A percentile compares a stretch with the other conserved stretches of the same genome.
Conservation (phyloP, 2,797 vertebrate species). For the Lepilemur septentrionalis region DNA sequence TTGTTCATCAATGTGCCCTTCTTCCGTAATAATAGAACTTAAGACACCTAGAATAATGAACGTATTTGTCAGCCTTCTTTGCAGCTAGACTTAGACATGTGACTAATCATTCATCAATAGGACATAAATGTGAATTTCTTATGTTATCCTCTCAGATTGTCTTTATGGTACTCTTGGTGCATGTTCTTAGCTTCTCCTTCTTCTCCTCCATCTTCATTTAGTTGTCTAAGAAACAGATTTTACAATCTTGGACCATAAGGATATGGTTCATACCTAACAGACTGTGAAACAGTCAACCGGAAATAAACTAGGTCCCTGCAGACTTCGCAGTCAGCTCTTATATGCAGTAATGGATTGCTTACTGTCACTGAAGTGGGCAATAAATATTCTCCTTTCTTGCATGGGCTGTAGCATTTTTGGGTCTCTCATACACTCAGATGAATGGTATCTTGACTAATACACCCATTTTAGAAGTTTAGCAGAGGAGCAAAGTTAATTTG, state of each 20-base stretch:
- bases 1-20: not conserved
- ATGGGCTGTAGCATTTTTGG: not conserved
- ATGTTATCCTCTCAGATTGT: not conserved
- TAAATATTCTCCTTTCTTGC: not conserved
- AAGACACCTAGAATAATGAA: not conserved
- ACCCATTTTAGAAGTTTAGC: not conserved
- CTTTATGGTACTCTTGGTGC: not conserved
- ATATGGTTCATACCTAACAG: not conserved
- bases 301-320: not conserved
- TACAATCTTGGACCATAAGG: rapidly evolving
- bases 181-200: not conserved
- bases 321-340: not conserved
- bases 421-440: not conserved
- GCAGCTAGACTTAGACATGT: not conserved
- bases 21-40: not conserved
- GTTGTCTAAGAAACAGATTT: not conserved
- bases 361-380: not conserved
- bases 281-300: not conserved
- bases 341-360: not conserved
- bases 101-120: not conserved
- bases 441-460: not conserved
- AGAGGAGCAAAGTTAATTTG: not conserved
- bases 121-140: not conserved
- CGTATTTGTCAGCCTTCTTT: not conserved
- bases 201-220: not conserved